A percentile compares a stretch with the other conserved stretches of the same genome.
Evolutionary conservation across 2,797 vertebrate genomes (phyloP).

Genomic region (Amblyraja radiata): DNA sequence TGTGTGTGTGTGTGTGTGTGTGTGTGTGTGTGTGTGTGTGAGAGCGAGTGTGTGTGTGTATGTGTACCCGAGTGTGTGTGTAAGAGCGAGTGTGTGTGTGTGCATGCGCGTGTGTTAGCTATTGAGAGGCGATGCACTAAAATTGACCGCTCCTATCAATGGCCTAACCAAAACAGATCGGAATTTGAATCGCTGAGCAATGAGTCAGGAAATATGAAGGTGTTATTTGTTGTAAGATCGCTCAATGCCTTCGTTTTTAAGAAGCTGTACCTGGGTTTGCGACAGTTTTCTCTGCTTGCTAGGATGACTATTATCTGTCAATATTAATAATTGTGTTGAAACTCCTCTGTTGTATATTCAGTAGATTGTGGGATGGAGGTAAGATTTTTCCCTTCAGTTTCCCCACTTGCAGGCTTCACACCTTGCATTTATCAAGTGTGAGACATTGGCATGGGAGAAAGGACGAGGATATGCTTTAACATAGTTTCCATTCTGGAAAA

Average conservation of each 20-base stretch:
- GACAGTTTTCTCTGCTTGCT: neutral
- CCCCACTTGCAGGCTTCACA: no score
- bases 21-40: no score
- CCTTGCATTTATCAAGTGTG: neutral
- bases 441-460: neutral
- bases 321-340: neutral
- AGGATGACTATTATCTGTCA: neutral
- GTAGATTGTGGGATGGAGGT: no score
- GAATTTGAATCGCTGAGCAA: neutral
- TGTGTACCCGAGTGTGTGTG: no score
- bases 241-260: neutral
- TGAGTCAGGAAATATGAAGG: neutral
- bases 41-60: no score
- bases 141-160: slow-evolving; percentile 43
- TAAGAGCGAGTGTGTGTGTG: no score
- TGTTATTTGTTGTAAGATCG: neutral
- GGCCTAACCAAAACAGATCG: slow-evolving; percentile 11
- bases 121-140: slow-evolving; percentile 43
- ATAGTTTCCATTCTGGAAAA: neutral
- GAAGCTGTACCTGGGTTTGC: neutral
- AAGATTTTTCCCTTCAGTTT: no score
- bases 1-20: no score
- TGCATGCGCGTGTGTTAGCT: neutral
- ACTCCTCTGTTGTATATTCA: neutral
- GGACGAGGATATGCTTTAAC: neutral